These are phyloP conservation scores for Megaceryle torquata DNA, from an alignment of 2,113 vertebrate genomes.

Conservation along the genomic window DNA sequence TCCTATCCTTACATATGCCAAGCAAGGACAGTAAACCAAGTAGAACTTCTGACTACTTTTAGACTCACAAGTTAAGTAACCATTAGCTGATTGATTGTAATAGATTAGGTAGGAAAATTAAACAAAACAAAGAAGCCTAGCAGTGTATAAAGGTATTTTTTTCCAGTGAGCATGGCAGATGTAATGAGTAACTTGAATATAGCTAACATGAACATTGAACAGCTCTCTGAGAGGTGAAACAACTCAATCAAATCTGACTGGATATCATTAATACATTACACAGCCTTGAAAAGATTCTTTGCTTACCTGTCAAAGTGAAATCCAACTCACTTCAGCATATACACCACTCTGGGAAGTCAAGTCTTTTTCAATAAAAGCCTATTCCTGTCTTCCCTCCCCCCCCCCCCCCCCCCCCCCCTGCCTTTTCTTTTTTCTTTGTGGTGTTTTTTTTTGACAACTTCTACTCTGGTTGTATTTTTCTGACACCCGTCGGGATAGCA, in stretches of 20 bases:
- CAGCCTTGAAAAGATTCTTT: conserved; percentile 41
- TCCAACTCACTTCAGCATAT: conserved; percentile 40
- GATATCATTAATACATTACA: conserved; percentile 62
- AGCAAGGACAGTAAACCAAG: neutral
- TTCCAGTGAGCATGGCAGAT: neutral
- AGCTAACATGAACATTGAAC: neutral
- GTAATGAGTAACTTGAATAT: neutral
- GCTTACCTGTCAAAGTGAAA: conserved; percentile 50
- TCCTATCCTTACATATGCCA: neutral
- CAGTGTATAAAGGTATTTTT: neutral
- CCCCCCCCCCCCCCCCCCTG: neutral
- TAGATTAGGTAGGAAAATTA: neutral
- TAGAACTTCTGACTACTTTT: neutral
- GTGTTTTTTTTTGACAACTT: too few relatives aligned
- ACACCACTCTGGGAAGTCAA: conserved; percentile 17
- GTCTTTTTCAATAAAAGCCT: conserved; percentile 53
- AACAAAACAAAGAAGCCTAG: neutral
- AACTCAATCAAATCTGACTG: conserved; percentile 65
- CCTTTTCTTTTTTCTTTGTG: too few relatives aligned
- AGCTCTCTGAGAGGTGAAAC: conserved; percentile 61
- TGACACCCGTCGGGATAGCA: too few relatives aligned
- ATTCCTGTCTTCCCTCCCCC: neutral
- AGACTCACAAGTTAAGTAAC: neutral
- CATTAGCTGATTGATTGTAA: neutral
- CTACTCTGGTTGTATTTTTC: too few relatives aligned